Conservation (phyloP, 92 coral and sea anemone genomes). For the Parazoanthus darwini region DNA sequence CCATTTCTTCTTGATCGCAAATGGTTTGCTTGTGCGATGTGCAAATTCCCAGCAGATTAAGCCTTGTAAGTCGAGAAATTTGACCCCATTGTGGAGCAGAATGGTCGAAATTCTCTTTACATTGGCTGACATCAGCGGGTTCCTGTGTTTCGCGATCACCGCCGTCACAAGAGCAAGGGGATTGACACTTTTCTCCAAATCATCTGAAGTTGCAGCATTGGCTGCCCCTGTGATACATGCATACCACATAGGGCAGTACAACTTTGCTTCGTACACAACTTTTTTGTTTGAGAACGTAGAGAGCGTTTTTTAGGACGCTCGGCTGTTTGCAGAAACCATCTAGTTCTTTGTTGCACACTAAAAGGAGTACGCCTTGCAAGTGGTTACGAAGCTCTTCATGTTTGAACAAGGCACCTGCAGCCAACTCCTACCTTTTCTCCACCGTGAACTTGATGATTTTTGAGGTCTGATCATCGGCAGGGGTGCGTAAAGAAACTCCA, state of each 20-base stretch:
- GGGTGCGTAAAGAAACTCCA: too few relatives aligned
- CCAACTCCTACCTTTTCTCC: too few relatives aligned
- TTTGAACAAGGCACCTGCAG: too few relatives aligned
- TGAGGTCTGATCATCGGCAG: too few relatives aligned
- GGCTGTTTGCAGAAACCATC: too few relatives aligned
- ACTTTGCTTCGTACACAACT: slow-evolving; percentile 19
- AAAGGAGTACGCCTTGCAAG: too few relatives aligned
- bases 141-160: slow-evolving; percentile 34
- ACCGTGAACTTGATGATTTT: too few relatives aligned
- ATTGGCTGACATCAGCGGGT: slow-evolving; percentile 17
- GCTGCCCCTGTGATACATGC: slow-evolving; percentile 32
- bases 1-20: slow-evolving; percentile 30
- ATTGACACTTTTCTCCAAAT: slow-evolving; percentile 4
- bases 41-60: slow-evolving; percentile 33
- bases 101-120: slow-evolving; percentile 38
- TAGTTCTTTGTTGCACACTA: too few relatives aligned
- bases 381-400: too few relatives aligned
- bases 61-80: slow-evolving; percentile 30
- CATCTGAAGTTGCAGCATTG: not conserved
- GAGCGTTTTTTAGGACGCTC: too few relatives aligned
- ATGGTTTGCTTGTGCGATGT: slow-evolving; percentile 45
- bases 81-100: slow-evolving; percentile 44
- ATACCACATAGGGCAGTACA: slow-evolving; percentile 34
- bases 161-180: slow-evolving; percentile 41
- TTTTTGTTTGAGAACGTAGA: not conserved